Percentiles rank a stretch among this genome's conserved stretches.
Conservation (phyloP, 2,113 vertebrate species). For the Salvelinus fontinalis region DNA sequence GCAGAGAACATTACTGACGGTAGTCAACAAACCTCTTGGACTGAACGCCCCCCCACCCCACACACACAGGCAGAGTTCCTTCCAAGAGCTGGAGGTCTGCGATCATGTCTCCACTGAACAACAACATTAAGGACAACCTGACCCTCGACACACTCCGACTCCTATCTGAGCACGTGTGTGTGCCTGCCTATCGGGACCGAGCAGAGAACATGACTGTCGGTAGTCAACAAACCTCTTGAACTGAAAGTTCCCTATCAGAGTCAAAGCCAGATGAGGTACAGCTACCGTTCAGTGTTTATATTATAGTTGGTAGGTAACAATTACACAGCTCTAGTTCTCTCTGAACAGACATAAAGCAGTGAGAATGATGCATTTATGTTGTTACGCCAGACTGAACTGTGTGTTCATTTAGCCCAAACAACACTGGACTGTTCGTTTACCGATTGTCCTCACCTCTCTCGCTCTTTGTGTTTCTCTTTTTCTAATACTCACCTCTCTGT, state of each 20-base stretch:
- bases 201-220: background rate
- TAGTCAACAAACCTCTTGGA: background rate
- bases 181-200: background rate
- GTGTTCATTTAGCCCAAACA: conserved; percentile 20
- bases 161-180: background rate
- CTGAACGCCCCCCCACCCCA: too few species aligned
- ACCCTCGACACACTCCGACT: background rate
- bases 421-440: conserved; percentile 24
- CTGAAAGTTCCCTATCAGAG: background rate
- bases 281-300: too few species aligned
- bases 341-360: background rate
- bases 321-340: background rate
- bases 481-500: background rate
- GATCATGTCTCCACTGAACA: conserved; percentile 12
- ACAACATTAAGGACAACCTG: background rate
- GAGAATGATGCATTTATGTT: conserved; percentile 1
- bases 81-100: too few species aligned
- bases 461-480: conserved; percentile 20
- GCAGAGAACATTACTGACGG: background rate
- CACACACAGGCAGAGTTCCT: too few species aligned
- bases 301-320: background rate
- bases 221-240: background rate
- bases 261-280: background rate
- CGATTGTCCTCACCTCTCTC: conserved; percentile 34
- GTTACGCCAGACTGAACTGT: conserved; percentile 29